These are phyloP conservation scores for Nymphalis io DNA, from an alignment of 1,140 invertebrate genomes.

Conservation along the genomic window DNA sequence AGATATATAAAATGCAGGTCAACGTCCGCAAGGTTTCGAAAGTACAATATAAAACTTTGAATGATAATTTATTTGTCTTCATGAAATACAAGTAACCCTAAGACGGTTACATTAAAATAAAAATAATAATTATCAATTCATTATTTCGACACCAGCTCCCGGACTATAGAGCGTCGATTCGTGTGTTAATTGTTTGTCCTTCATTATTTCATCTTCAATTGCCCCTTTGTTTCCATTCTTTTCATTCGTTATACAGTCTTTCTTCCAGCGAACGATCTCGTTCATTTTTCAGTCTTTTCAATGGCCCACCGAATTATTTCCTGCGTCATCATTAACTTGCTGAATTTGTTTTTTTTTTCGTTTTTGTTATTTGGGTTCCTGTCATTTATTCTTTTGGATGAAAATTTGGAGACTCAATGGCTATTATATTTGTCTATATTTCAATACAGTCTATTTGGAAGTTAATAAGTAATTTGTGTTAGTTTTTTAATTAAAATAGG, in stretches of 20 bases:
- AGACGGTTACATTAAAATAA: not conserved
- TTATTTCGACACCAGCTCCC: slow-evolving; percentile 23
- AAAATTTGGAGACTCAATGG: slow-evolving; percentile 37
- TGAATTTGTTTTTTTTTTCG: slow-evolving; percentile 50
- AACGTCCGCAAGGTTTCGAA: no score
- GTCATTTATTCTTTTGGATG: slow-evolving; percentile 43
- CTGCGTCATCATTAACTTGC: slow-evolving; percentile 74
- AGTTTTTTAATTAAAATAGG: not conserved
- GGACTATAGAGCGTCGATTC: slow-evolving; percentile 38
- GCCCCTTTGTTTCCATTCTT: slow-evolving; percentile 75
- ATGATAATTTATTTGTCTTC: no score
- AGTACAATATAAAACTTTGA: no score
- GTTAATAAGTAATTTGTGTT: slow-evolving; percentile 35
- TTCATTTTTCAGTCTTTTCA: slow-evolving; percentile 67
- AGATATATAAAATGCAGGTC: no score
- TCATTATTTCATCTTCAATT: slow-evolving; percentile 79
- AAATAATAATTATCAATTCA: slow-evolving; percentile 8
- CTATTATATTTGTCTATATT: slow-evolving; percentile 38
- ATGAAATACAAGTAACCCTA: no score
- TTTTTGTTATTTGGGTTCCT: slow-evolving; percentile 43
- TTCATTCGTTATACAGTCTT: slow-evolving; percentile 66
- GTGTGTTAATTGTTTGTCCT: slow-evolving; percentile 78
- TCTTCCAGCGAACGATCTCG: slow-evolving; percentile 66
- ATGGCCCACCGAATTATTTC: slow-evolving; percentile 62
- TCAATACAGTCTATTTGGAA: slow-evolving; percentile 19